Evolutionary conservation across 2,888 invertebrate species (phyloP), one percentile per base, ranked within the genome.

Genomic region (Octonoba sinensis): DNA sequence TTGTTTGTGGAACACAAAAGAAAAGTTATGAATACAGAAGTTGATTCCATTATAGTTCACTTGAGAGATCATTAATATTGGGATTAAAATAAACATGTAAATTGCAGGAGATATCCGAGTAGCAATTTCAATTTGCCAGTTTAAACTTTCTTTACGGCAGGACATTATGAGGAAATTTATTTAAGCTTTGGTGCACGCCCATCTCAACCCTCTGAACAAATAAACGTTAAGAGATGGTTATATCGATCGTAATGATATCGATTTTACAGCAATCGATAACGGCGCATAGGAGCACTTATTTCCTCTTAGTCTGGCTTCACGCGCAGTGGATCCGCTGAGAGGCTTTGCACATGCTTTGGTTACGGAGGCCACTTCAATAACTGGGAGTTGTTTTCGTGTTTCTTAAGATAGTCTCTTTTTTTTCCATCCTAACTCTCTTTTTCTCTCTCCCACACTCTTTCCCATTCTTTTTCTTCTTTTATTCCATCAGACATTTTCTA

Each of bases 221-320:
- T 81, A 81, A 81, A 54, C 79, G 49, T 81, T 79, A 73, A 73
- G 66, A 60, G 60, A 81, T 73, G 71, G 79, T 59, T 54, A 56
- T 81, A 81, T 81, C 79, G 79, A 81, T 74, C 73, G 66, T 51
- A 56, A 47, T 54, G 64, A 54, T 66, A 81, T 81, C 79, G 79
- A 81, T 81, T 69, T 81, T 73, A 81, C 69, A 56, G 73, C 64
- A 81, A 81, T 81, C 79, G 79, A 81, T 81, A 73, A 27, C 67
- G 57, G 79, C 79, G 79, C 79, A 81, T 73, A 81, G 62, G 69
- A 73, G 79, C 64, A 81, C 73, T 81, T 74, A 81, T 74, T 81
- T 54, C 59, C 20, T 36, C 47, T 56, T 16, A 66, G 47, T 65
- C 65, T 46, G 56, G 56, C 65, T 54, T 59, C 56, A 59, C 67